phyloP scores from a whole-genome alignment of 2,113 vertebrate genomes.

The Pituophis catenifer region DNA sequence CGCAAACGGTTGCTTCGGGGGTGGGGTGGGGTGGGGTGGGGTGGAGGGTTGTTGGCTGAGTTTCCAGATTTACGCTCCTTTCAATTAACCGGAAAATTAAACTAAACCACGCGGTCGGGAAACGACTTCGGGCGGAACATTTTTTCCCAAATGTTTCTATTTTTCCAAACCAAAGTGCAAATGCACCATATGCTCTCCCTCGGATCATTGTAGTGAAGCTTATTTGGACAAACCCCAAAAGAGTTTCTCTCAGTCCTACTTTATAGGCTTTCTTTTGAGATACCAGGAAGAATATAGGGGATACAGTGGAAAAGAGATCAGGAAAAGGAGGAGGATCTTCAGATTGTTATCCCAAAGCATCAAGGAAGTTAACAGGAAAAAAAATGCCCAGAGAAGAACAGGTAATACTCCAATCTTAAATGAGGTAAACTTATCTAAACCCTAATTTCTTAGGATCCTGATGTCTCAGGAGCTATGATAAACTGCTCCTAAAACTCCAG shows the following conservation, averaged over 20 bases:
- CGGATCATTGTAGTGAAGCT: background rate
- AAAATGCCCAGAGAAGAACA: background rate
- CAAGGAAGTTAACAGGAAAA: background rate
- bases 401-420: background rate
- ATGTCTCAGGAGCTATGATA: background rate
- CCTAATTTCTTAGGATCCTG: background rate
- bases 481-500: background rate
- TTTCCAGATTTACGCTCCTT: background rate
- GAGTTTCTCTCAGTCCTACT: background rate
- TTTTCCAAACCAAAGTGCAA: background rate
- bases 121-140: background rate
- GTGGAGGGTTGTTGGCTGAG: background rate
- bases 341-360: background rate
- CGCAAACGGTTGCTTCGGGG: background rate
- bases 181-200: background rate
- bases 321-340: background rate
- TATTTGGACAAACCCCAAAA: background rate
- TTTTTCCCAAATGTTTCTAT: background rate
- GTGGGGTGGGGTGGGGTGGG: background rate
- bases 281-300: background rate
- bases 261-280: background rate
- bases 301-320: background rate
- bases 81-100: background rate
- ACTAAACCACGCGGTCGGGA: background rate
- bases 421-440: background rate